Base-by-base conservation (phyloP, 1,140 invertebrate genomes). In the Ostrea edulis region DNA sequence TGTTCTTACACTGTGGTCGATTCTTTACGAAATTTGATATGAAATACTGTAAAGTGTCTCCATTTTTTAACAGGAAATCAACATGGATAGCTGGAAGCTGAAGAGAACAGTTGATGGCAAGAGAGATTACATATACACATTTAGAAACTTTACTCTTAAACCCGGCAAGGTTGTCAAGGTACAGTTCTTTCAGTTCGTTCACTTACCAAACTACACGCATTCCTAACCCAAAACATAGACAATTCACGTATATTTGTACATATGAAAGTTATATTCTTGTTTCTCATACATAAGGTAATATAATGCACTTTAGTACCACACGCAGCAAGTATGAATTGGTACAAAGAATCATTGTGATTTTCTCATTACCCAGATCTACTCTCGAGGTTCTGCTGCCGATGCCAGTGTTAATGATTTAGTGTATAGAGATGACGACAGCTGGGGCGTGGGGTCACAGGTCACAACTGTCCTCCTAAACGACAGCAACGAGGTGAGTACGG, bases 391-490 rank as follows among this genome's bases (percentile, higher is more conserved):
- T n/a, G 90, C 90, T 14, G 35, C 87, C 29, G 90, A 92, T n/a
- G 90, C 90, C 20, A 88, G 91, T 29, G 81, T 91, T 0, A 91
- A 92, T 65, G 93, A 94, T 86, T 90, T 94, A 14, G 92, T 94
- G 35, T 92, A 91, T 90, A 85, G 89, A 51, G 93, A 93, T 17
- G 91, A 91, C 44, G 92, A 93, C 8, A 88, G 86, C 17, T 93
- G 93, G 93, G 93, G 93, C 22, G 88, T 91, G 0, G 93, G 93
- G 8, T 91, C 92, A 7, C 90, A 93, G 77, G 92, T 93, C 25
- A 90, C 87, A 29, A 94, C 93, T 58, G 54, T 82, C 5, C 90
- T 94, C 20, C 71, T 92, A 62, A 93, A 93, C 87, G 92, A 93
- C 8, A 93, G 92, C 54, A 88, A 89, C 25, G 93, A 94, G 90